Evolutionary conservation across 2,113 vertebrate species (phyloP).

Genomic region (Lanius ludovicianus): DNA sequence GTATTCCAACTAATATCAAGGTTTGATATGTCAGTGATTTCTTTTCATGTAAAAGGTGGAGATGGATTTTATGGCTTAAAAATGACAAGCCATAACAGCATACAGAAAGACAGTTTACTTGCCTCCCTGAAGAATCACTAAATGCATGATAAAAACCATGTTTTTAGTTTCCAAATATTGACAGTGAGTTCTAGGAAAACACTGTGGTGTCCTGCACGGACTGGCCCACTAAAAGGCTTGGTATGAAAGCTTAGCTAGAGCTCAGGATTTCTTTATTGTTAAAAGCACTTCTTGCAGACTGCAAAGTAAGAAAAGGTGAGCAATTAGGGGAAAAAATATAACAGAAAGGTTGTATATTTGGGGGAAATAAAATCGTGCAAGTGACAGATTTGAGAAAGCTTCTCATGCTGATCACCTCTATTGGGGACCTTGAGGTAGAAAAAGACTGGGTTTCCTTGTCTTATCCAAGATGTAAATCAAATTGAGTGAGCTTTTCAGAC

Average conservation of each 20-base stretch:
- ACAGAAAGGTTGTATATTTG: neutral
- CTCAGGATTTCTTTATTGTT: neutral
- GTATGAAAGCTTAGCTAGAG: neutral
- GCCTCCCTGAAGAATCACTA: neutral
- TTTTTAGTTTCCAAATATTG: neutral
- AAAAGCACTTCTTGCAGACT: neutral
- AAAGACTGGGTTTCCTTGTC: neutral
- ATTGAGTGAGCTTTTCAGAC: neutral
- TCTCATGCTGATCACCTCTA: neutral
- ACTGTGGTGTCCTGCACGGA: neutral
- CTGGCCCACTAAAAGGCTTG: neutral
- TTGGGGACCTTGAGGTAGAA: neutral
- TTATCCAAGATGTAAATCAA: neutral
- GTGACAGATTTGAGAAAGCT: neutral
- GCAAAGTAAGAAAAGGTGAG: neutral
- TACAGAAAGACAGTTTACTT: neutral
- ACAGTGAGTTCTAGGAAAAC: neutral
- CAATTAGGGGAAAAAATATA: neutral
- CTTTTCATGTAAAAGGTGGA: neutral
- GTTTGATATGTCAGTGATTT: neutral
- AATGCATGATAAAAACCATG: neutral
- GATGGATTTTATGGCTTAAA: neutral
- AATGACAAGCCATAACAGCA: neutral
- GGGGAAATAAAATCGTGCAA: accelerated
- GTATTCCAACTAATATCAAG: neutral